Conservation (phyloP, 2,113 vertebrate genomes). For the Oxygymnocypris stewartii region DNA sequence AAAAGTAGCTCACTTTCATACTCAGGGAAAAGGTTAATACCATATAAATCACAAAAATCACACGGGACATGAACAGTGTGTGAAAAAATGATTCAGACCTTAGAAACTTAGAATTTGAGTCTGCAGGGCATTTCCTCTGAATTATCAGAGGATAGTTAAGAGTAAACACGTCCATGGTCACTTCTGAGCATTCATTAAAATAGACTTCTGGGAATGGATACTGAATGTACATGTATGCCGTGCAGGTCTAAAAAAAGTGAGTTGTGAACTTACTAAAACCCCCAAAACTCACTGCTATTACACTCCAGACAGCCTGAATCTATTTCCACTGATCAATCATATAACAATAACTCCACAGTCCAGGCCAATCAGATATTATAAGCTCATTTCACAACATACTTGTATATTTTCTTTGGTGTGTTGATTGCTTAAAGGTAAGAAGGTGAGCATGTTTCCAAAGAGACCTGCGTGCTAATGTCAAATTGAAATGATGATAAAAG, state of each 20-base stretch:
- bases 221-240: background rate
- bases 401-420: background rate
- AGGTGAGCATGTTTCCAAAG: constrained; percentile 11
- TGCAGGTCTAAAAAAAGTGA: background rate
- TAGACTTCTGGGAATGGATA: background rate
- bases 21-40: background rate
- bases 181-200: background rate
- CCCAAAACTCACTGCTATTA: constrained; percentile 5
- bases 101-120: constrained; percentile 43
- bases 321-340: background rate
- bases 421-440: background rate
- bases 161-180: constrained; percentile 45
- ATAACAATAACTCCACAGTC: background rate
- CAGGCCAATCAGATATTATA: constrained; percentile 6
- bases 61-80: constrained; percentile 29
- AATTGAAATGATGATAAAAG: background rate
- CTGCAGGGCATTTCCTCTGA: constrained; percentile 39
- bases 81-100: constrained; percentile 11
- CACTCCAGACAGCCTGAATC: background rate
- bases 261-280: background rate
- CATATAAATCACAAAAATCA: constrained; percentile 36
- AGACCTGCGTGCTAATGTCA: background rate
- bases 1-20: background rate
- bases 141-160: constrained; percentile 24
- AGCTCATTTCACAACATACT: background rate